Conservation (phyloP, 2,113 vertebrate genomes). For the Bufo gargarizans region DNA sequence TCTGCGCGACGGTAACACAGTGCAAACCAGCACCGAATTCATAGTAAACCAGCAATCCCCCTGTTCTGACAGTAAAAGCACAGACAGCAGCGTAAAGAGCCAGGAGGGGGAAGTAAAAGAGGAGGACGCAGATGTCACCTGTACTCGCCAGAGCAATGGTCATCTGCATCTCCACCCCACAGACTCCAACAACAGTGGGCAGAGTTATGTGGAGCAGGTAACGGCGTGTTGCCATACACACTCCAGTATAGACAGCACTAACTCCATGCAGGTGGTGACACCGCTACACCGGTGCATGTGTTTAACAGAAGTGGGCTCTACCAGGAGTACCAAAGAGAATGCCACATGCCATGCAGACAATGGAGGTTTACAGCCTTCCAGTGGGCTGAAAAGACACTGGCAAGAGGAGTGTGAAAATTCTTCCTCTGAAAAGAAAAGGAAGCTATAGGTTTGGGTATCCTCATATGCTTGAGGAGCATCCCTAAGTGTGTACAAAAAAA, state of each 20-base stretch:
- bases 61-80: constrained; percentile 65
- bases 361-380: constrained; percentile 66
- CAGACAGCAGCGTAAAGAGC: constrained; percentile 72
- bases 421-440: constrained; percentile 91
- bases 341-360: constrained; percentile 65
- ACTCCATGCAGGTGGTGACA: constrained; percentile 65
- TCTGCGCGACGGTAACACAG: constrained; percentile 60
- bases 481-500: constrained; percentile 69
- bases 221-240: constrained; percentile 67
- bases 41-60: constrained; percentile 66
- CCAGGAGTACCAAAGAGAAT: constrained; percentile 73
- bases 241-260: constrained; percentile 69
- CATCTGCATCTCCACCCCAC: constrained; percentile 71
- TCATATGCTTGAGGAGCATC: not conserved
- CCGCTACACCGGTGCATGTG: constrained; percentile 75
- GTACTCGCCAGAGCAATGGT: constrained; percentile 77
- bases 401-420: constrained; percentile 80
- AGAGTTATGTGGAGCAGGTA: constrained; percentile 72
- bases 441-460: constrained; percentile 76
- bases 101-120: constrained; percentile 74
- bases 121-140: constrained; percentile 71
- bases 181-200: constrained; percentile 72
- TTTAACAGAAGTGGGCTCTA: constrained; percentile 73
- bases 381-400: constrained; percentile 87
- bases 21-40: constrained; percentile 67